These are phyloP conservation scores for Enteromius afrohamiltoni DNA, from an alignment of 2,797 vertebrate species.

Conservation along the genomic window DNA sequence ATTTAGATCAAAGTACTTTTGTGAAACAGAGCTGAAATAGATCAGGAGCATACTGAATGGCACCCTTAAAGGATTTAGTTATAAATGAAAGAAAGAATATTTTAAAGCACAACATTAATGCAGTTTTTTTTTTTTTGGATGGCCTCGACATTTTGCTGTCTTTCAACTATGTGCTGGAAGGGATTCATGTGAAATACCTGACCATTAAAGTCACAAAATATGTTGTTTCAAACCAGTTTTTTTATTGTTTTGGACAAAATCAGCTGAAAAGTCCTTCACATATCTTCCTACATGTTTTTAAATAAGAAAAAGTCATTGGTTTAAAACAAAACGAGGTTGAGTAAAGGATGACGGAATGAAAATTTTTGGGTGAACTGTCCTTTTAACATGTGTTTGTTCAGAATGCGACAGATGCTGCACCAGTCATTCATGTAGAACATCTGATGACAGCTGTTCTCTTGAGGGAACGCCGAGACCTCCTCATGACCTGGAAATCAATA, in stretches of 20 bases:
- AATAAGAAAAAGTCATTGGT: background rate
- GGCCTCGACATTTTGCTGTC: background rate
- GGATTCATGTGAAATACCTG: background rate
- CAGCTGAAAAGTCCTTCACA: background rate
- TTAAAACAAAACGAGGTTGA: background rate
- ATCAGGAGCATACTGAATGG: background rate
- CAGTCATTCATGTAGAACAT: slow-evolving; percentile 32
- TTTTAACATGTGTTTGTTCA: slow-evolving; percentile 7
- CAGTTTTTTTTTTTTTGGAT: background rate
- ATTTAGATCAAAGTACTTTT: slow-evolving; percentile 28
- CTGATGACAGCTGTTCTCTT: slow-evolving; percentile 20
- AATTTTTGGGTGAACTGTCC: background rate
- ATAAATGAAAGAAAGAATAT: background rate
- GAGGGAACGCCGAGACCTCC: slow-evolving; percentile 22
- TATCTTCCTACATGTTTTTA: background rate
- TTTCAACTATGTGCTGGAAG: background rate
- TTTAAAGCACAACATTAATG: background rate
- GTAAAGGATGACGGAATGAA: background rate
- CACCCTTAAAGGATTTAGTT: background rate
- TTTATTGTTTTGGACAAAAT: background rate
- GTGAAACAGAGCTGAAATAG: slow-evolving; percentile 20
- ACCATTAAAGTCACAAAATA: background rate
- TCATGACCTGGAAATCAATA: slow-evolving; percentile 47
- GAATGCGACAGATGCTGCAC: background rate
- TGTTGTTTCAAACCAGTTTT: background rate